Evolutionary conservation across 2,113 vertebrate genomes (phyloP), one percentile per base, ranked within the genome.

Genomic region (Ictalurus punctatus): DNA sequence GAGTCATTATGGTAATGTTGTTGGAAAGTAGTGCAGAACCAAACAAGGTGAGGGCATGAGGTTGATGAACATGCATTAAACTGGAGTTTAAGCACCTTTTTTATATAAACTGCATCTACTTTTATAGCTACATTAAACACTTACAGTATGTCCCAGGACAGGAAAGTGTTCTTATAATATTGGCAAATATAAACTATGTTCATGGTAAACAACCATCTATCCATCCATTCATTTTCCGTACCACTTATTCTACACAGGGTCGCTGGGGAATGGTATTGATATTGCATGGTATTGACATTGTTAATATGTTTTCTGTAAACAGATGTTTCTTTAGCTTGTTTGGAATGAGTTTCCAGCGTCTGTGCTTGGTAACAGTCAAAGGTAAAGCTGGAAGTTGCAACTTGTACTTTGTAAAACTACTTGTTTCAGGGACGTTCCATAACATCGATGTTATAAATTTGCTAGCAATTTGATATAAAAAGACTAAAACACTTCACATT

Each of bases 11-110:
- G 3, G n/a, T 19, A 23, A 34, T 21, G 54, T 59, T 56, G 54
- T 21, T 34, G 17, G 79, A 58, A 58, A 4, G 17, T 7, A 37
- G 8, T 10, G 52, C 17, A 59, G 56, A 69, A 54, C 25, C 76
- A 79, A 44, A 52, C 48, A 52, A 78, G 27, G 23, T 1, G 5
- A 27, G 34, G 12, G 10, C 25, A 52, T 52, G n/a, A 58, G 79
- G n/a, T 67, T 84, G 14, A 84, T 48, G 8, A 85, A 69, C 40
- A 48, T 25, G n/a, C 34, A 84, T 84, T 67, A 48, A 84, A 48
- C 27, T 48, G 25, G 40, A 84, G 25, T 48, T 65, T 27, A 25
- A 84, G 37, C 34, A 40, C 58, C 2, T 63, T 63, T 63, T 40
- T 83, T 37, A 37, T 37, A 19, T 3, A 48, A 25, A 76, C 73